These are phyloP conservation scores for Dasysyrphus tricinctus DNA, from an alignment of 2,888 invertebrate species.

Conservation along the genomic window DNA sequence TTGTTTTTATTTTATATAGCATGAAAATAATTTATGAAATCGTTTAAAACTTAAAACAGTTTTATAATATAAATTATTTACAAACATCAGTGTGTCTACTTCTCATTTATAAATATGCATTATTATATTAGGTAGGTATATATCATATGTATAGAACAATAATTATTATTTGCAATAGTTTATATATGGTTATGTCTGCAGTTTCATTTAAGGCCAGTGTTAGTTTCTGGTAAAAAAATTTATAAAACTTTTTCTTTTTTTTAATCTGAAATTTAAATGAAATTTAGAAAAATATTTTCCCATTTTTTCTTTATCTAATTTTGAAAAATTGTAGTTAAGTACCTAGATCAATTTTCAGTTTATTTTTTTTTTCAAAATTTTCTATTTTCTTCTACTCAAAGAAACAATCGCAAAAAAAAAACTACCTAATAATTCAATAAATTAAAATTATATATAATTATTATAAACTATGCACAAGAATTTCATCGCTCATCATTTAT, in stretches of 20 bases:
- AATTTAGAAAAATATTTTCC: slow-evolving; percentile 50
- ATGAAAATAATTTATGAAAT: slow-evolving; percentile 72
- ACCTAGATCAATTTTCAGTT: slow-evolving; percentile 65
- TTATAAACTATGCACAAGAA: slow-evolving; percentile 66
- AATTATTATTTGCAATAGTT: slow-evolving; percentile 35
- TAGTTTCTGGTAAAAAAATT: slow-evolving; percentile 62
- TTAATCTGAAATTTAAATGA: slow-evolving; percentile 27
- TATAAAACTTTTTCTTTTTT: slow-evolving; percentile 49
- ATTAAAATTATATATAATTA: slow-evolving; percentile 65
- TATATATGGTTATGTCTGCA: slow-evolving; percentile 26
- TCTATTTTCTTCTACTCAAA: slow-evolving; percentile 33
- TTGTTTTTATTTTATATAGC: slow-evolving; percentile 52
- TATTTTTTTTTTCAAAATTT: slow-evolving; percentile 32
- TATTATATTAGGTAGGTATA: slow-evolving; percentile 16
- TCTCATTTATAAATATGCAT: slow-evolving; percentile 51
- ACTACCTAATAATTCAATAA: slow-evolving; percentile 69
- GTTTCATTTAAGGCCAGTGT: slow-evolving; percentile 64
- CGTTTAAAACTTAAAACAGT: slow-evolving; percentile 78
- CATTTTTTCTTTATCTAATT: slow-evolving; percentile 30
- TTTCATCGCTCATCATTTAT: slow-evolving; percentile 55
- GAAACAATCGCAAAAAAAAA: slow-evolving; percentile 38
- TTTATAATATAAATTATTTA: slow-evolving; percentile 72
- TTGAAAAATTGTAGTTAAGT: slow-evolving; percentile 60
- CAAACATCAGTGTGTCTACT: slow-evolving; percentile 53
- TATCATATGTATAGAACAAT: slow-evolving; percentile 21